Evolutionary conservation across 2,113 vertebrate species (phyloP).

Genomic region (Saiga tatarica): DNA sequence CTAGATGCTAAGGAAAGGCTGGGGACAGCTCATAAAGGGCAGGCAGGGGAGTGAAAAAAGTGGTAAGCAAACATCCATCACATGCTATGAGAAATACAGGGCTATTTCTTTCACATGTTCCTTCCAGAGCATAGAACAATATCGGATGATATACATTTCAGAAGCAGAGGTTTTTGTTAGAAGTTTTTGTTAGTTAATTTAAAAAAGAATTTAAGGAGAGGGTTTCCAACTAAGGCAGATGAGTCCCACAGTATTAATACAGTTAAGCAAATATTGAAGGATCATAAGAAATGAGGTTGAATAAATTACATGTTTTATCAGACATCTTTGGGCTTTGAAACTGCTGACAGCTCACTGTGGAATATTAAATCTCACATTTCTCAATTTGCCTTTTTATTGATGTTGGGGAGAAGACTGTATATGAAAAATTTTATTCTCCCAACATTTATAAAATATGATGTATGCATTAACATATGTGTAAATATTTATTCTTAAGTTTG

Average conservation of each 20-base stretch:
- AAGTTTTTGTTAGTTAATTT: conserved; percentile 72
- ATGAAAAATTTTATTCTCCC: conserved; percentile 58
- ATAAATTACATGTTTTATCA: conserved; percentile 79
- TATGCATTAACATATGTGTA: conserved; percentile 48
- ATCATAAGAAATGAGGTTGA: conserved; percentile 78
- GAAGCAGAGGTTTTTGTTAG: conserved; percentile 55
- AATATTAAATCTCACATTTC: conserved; percentile 76
- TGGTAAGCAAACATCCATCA: background rate
- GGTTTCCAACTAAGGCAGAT: conserved; percentile 68
- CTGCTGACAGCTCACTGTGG: conserved; percentile 70
- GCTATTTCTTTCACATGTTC: background rate
- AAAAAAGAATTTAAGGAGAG: conserved; percentile 71
- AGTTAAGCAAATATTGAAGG: conserved; percentile 77
- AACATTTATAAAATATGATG: conserved; percentile 63
- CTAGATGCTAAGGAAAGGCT: background rate
- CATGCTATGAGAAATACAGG: background rate
- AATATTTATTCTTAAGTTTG: conserved; percentile 63
- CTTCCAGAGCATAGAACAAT: background rate
- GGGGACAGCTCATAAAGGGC: background rate
- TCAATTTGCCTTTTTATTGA: conserved; percentile 73
- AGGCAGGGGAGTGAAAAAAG: background rate
- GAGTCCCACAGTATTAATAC: conserved; percentile 75
- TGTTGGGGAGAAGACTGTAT: conserved; percentile 57
- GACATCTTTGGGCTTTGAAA: conserved; percentile 76
- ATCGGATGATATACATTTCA: conserved; percentile 46